These are phyloP conservation scores for Ctenosaura bakeri DNA, from an alignment of 2,797 vertebrate genomes.

Conservation along the genomic window DNA sequence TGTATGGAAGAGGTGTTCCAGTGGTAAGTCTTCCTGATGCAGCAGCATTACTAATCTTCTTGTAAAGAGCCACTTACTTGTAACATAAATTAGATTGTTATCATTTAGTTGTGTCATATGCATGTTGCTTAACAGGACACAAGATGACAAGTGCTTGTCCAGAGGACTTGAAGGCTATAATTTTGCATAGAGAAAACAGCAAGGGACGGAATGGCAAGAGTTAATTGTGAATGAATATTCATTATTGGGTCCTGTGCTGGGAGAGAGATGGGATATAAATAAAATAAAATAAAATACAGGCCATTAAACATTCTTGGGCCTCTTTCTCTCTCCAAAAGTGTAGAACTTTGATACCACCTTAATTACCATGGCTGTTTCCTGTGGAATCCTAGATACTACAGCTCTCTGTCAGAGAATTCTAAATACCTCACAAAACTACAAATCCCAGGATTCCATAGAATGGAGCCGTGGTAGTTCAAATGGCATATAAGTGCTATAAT, in stretches of 20 bases:
- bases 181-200: background rate
- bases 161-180: background rate
- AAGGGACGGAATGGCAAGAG: background rate
- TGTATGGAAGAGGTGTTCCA: constrained; percentile 95
- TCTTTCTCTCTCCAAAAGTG: background rate
- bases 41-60: constrained; percentile 41
- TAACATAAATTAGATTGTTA: background rate
- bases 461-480: too few relatives aligned
- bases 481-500: too few relatives aligned
- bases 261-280: too few relatives aligned
- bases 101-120: background rate
- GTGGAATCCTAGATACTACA: too few relatives aligned
- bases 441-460: too few relatives aligned
- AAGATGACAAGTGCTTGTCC: background rate
- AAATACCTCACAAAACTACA: too few relatives aligned
- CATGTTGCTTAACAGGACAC: background rate
- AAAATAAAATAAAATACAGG: too few relatives aligned
- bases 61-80: constrained; percentile 8
- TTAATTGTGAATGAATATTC: background rate
- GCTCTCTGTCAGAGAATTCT: too few relatives aligned
- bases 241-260: background rate
- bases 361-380: too few relatives aligned
- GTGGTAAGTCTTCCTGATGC: constrained; percentile 85
- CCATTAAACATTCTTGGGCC: background rate
- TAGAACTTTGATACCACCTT: too few relatives aligned